Percentiles rank a stretch among this genome's conserved stretches.
Evolutionary conservation across 2,888 invertebrate species (phyloP).

Genomic region (Eupelmus urozonus): DNA sequence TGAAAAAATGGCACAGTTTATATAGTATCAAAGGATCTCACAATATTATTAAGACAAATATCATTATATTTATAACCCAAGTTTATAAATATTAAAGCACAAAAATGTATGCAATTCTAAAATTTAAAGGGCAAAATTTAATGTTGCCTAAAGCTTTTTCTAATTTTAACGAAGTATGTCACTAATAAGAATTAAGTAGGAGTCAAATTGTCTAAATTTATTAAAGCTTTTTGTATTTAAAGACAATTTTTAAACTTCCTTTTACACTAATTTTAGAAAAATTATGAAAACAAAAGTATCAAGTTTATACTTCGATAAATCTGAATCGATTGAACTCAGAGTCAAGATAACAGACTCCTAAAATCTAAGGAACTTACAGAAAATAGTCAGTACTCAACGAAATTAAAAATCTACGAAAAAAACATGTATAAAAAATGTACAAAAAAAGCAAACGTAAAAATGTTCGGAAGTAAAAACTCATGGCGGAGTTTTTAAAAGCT

Average conservation of each 20-base stretch:
- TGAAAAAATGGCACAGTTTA: conserved; percentile 54
- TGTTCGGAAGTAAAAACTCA: conserved; percentile 29
- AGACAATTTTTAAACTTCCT: not conserved
- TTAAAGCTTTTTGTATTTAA: not conserved
- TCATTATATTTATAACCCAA: not conserved
- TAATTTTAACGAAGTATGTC: not conserved
- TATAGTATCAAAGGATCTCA: conserved; percentile 10
- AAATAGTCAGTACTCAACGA: conserved; percentile 68
- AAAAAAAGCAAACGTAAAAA: conserved; percentile 44
- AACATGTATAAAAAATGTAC: conserved; percentile 68
- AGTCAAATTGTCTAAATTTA: not conserved
- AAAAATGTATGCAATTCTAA: not conserved
- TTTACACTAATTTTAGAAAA: not conserved
- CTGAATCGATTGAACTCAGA: not conserved
- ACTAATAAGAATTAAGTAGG: not conserved
- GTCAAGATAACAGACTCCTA: conserved; percentile 57
- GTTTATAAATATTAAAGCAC: not conserved
- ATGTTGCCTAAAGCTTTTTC: not conserved
- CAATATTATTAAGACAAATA: conserved; percentile 6
- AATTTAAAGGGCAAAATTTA: conserved; percentile 8
- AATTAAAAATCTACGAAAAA: conserved; percentile 69
- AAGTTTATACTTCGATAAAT: conserved; percentile 2
- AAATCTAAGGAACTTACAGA: conserved; percentile 65
- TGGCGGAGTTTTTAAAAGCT: conserved; percentile 20
- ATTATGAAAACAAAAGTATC: not conserved